These are phyloP conservation scores for Calephelis nemesis DNA, from an alignment of 1,140 invertebrate genomes.

Conservation along the genomic window DNA sequence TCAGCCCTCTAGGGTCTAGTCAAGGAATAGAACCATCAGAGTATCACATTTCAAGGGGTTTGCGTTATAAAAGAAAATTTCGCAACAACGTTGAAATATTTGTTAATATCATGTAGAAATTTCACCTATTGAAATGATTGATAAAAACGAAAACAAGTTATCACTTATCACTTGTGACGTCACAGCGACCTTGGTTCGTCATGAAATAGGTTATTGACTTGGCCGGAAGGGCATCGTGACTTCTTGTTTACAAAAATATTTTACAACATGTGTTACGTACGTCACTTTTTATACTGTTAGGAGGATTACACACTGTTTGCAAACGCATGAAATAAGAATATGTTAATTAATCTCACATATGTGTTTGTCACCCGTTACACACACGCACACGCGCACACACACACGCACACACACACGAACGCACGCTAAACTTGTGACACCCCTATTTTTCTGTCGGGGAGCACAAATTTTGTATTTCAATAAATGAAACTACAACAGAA, in stretches of 20 bases:
- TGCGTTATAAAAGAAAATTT: neutral
- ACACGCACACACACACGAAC: too few relatives aligned
- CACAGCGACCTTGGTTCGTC: conserved; percentile 35
- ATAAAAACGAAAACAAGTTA: conserved; percentile 32
- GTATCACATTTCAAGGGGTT: too few relatives aligned
- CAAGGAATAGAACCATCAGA: too few relatives aligned
- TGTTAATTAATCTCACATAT: too few relatives aligned
- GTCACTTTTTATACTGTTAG: too few relatives aligned
- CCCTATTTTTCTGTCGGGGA: too few relatives aligned
- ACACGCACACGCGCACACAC: too few relatives aligned
- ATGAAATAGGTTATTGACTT: conserved; percentile 35
- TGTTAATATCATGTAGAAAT: conserved; percentile 18
- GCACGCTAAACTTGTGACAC: too few relatives aligned
- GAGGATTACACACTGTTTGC: too few relatives aligned
- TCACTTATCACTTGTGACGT: conserved; percentile 31
- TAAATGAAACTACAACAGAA: conserved; percentile 40
- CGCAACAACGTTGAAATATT: neutral
- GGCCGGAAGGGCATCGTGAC: conserved; percentile 32
- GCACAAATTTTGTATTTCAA: neutral
- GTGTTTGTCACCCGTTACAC: too few relatives aligned
- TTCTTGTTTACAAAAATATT: conserved; percentile 27
- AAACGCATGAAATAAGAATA: too few relatives aligned
- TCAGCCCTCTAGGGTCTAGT: too few relatives aligned
- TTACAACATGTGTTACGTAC: neutral
- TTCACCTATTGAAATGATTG: conserved; percentile 26